Conservation (phyloP, 2,888 invertebrate species). For the Trichopria drosophilae region DNA sequence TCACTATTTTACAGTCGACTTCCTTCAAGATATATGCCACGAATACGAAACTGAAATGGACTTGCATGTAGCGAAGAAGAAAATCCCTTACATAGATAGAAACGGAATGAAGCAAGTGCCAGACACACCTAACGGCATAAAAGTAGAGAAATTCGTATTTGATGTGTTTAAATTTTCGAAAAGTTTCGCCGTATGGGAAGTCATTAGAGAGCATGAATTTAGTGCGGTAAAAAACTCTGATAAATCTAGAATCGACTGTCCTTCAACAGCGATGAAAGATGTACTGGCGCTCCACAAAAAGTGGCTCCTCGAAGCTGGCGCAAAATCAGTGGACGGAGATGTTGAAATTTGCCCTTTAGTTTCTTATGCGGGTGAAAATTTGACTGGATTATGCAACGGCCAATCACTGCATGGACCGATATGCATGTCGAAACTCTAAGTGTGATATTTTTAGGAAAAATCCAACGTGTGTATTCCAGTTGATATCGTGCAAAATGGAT, state of each 20-base stretch:
- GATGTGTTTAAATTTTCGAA: conserved; percentile 95
- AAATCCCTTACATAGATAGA: conserved; percentile 83
- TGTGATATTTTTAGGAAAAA: too few relatives aligned
- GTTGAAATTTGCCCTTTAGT: conserved; percentile 89
- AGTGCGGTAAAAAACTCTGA: conserved; percentile 96
- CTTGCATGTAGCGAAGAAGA: conserved; percentile 95
- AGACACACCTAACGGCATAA: conserved; percentile 88
- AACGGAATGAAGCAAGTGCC: conserved; percentile 75
- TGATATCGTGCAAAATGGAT: too few relatives aligned
- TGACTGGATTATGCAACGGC: conserved; percentile 68
- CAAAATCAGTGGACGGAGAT: conserved; percentile 67
- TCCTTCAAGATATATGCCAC: conserved; percentile 74
- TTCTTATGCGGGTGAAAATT: conserved; percentile 88
- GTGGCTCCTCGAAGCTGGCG: conserved; percentile 82
- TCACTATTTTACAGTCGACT: conserved; percentile 90
- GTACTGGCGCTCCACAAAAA: conserved; percentile 76
- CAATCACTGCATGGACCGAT: conserved; percentile 71
- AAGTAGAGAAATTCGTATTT: conserved; percentile 99
- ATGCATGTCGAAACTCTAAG: too few relatives aligned
- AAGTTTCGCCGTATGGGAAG: conserved; percentile 91
- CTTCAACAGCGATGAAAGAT: conserved; percentile 81
- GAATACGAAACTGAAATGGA: conserved; percentile 76
- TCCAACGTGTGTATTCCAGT: too few relatives aligned
- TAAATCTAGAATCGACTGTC: conserved; percentile 84
- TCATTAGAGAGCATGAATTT: conserved; percentile 89